phyloP scores from a whole-genome alignment of 1,140 invertebrate genomes.

The Cyclina sinensis region DNA sequence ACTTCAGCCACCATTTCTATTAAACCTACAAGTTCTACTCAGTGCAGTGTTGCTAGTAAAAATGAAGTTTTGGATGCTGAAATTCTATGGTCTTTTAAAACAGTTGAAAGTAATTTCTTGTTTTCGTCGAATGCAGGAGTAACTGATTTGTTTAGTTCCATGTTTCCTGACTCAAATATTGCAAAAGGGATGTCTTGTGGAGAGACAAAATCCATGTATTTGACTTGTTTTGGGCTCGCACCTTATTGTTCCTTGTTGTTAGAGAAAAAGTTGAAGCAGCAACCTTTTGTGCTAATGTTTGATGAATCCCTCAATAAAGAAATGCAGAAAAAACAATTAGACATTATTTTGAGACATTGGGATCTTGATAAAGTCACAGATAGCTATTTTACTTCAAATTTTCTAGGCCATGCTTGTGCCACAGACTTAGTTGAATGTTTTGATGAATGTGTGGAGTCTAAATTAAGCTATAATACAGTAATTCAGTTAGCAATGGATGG shows the following conservation, averaged over 20 bases:
- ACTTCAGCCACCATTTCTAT: too few species aligned
- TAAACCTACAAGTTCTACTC: slow-evolving; percentile 18
- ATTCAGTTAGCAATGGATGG: slow-evolving; percentile 79
- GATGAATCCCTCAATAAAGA: slow-evolving; percentile 72
- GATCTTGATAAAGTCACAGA: slow-evolving; percentile 54
- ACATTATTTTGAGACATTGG: slow-evolving; percentile 70
- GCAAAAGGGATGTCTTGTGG: slow-evolving; percentile 7
- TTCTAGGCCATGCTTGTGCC: slow-evolving; percentile 71
- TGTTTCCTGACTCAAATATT: slow-evolving; percentile 37
- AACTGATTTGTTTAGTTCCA: background rate
- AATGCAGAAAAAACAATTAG: slow-evolving; percentile 70
- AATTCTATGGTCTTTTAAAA: slow-evolving; percentile 11
- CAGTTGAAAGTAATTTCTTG: slow-evolving; percentile 25
- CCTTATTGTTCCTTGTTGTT: slow-evolving; percentile 7
- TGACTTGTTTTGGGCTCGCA: slow-evolving; percentile 46
- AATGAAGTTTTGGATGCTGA: slow-evolving; percentile 33
- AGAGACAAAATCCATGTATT: slow-evolving; percentile 46
- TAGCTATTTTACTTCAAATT: slow-evolving; percentile 68
- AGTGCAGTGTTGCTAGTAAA: slow-evolving; percentile 19
- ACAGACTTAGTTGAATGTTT: slow-evolving; percentile 70
- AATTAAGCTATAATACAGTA: slow-evolving; percentile 66
- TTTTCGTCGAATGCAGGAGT: slow-evolving; percentile 32
- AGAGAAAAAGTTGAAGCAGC: slow-evolving; percentile 4
- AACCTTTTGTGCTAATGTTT: slow-evolving; percentile 64
- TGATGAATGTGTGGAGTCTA: slow-evolving; percentile 25